Evolutionary conservation across 2,113 vertebrate species (phyloP), one percentile per base, ranked within the genome.

Genomic region (Martes martes): DNA sequence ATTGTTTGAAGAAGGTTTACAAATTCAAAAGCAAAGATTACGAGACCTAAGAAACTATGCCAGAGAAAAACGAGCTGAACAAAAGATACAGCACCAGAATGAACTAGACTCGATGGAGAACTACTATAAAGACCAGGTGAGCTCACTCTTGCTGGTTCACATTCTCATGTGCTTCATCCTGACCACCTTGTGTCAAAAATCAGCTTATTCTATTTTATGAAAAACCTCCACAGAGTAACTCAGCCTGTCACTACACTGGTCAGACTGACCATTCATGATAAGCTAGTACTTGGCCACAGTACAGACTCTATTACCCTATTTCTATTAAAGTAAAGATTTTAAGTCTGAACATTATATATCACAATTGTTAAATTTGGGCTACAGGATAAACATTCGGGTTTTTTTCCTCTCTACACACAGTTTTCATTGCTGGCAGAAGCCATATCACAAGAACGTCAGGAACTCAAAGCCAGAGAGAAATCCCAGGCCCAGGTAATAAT

Each of bases 101-200:
- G 99, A 99, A 96, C 96, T 99, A 81, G 98, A 99, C 89, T 99
- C 99, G 1, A 99, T 99, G 99, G 99, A 99, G 98, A 99, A 99
- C 98, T 99, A 99, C 96, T 99, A 99, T 97, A 99, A 99, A 98
- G 99, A 99, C 97, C 99, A 99, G 99, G 99, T 99, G 98, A 76
- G 95, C 15, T 86, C 59, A 1, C 28, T 23, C 4, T 6, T 11
- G 11, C 36, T 11, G 4, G 5, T 16, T 61, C 33, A 36, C 2
- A 11, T 19, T 65, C 16, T 39, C 11, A 39, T 1, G 15, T 18
- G 59, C 39, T 28, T 28, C 15, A 2, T 47, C 42, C 15, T 83
- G 19, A 52, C 31, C 23, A 8, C 52, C n/a, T 39, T 59, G 2
- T 61, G 79, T 61, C 63, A 31, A 0, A 83, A 7, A 16, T 23